Percentiles rank a stretch among this genome's conserved stretches.
Conservation (phyloP, 2,797 vertebrate species). For the Heteromormyrus szaboi region DNA sequence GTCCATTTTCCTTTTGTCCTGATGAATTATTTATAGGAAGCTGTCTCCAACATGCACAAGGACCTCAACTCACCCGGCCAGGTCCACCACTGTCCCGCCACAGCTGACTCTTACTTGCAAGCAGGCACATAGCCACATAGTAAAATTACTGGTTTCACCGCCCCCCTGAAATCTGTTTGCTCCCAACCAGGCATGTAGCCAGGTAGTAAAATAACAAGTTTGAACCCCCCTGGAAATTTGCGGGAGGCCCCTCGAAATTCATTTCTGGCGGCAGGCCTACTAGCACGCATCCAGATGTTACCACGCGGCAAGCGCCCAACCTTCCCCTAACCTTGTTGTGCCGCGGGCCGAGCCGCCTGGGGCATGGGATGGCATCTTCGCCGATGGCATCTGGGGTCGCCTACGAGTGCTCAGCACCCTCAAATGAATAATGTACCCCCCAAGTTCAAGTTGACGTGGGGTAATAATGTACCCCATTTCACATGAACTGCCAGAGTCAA, state of each 20-base stretch:
- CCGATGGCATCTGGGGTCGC: not conserved
- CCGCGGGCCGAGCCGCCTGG: not conserved
- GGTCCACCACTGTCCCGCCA: not conserved
- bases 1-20: slow-evolving; percentile 20
- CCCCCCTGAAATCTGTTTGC: not conserved
- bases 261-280: not conserved
- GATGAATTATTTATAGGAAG: slow-evolving; percentile 19
- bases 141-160: not conserved
- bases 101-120: not conserved
- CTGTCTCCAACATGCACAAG: not conserved
- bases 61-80: not conserved
- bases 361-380: not conserved
- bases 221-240: not conserved
- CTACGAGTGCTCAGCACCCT: not conserved
- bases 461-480: too few species aligned
- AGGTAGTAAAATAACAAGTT: not conserved
- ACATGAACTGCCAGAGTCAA: too few species aligned
- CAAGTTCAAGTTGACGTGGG: not conserved
- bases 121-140: not conserved
- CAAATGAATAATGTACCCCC: not conserved
- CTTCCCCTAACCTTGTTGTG: not conserved
- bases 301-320: not conserved
- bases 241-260: not conserved
- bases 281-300: slow-evolving; percentile 9
- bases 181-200: not conserved